phyloP scores from a whole-genome alignment of 2,888 invertebrate genomes.

The Caenorhabditis imperialis region DNA sequence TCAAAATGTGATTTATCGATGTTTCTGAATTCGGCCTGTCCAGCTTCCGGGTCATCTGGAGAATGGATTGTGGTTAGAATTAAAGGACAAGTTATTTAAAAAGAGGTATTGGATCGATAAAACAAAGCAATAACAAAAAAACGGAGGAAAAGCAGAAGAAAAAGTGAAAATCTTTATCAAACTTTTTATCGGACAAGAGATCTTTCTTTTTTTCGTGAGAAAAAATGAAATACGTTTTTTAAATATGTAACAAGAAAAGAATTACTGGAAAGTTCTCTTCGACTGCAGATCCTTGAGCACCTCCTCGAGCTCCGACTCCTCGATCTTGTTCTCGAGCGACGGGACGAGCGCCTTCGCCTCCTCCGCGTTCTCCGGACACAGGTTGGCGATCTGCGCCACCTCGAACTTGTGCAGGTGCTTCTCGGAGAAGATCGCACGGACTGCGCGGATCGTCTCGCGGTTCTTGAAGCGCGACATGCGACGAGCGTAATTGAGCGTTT shows the following conservation, averaged over 20 bases:
- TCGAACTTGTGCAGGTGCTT: slow-evolving; percentile 97
- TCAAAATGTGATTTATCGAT: no score
- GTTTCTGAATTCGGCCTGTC: no score
- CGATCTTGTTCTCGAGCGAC: slow-evolving; percentile 91
- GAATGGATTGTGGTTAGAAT: no score
- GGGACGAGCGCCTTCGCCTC: slow-evolving; percentile 86
- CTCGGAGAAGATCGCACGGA: slow-evolving; percentile 83
- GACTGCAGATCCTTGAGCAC: slow-evolving; percentile 97
- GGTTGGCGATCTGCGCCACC: slow-evolving; percentile 93
- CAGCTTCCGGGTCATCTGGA: no score
- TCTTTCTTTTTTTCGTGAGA: no score
- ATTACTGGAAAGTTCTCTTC: slow-evolving; percentile 91
- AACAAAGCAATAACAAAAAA: no score
- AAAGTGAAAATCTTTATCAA: no score
- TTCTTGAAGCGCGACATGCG: slow-evolving; percentile 97
- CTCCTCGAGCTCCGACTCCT: slow-evolving; percentile 96
- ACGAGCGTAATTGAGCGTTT: slow-evolving; percentile 94
- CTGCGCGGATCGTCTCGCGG: slow-evolving; percentile 95
- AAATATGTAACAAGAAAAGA: background rate
- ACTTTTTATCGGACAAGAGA: no score
- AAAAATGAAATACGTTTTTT: background rate
- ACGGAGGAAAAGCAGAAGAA: no score
- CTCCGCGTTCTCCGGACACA: slow-evolving; percentile 98
- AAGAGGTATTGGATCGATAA: no score
- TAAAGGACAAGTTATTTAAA: no score